Base-by-base conservation (phyloP, 1,140 invertebrate species). In the Phymorhynchus buccinoides region DNA sequence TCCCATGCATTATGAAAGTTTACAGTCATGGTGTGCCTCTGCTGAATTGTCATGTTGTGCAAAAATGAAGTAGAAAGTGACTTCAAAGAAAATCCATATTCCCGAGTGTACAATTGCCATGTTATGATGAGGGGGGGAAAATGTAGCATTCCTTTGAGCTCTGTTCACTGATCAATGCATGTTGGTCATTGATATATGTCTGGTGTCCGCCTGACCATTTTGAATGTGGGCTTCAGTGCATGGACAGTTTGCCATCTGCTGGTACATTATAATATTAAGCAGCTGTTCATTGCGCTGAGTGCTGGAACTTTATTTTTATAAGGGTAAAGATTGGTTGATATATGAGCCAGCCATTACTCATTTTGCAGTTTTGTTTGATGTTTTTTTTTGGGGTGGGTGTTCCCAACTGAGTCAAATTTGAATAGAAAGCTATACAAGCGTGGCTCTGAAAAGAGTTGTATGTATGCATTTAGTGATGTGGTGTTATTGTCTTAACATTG, bases 81-180 rank as follows among this genome's bases (percentile, higher is more conserved):
- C 35, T 16, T 39, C 27, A 9, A 42, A 48, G 77, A 79, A 79
- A 79, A 79, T 79, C 77, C 77, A 79, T 39, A 79, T n/a, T 32
- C 41, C 30, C 56, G 56, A 62, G 12, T 52, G 27, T 56, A 32
- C 14, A 44, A 22, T 39, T 79, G 32, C 73, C 73, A 41, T 30
- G 41, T 79, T 4, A 79, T 41, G 37, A 32, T 52, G 22, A 27
- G 32, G 18, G 32, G 22, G 56, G 32, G 18, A 48, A 27, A 32
- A 52, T 16, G 27, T 56, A 52, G 27, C 77, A 79, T 79, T 79
- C 77, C 41, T 79, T 79, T 78, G 12, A 78, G 12, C 39, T 42
- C 7, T 35, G 1, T 12, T 27, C 37, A 42, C 9, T 41, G 16
- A 39, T 27, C 39, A 42, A 14, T 41, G 9, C 3, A 22, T n/a